Conservation (phyloP, 2,797 vertebrate species). For the Ciconia nigra region DNA sequence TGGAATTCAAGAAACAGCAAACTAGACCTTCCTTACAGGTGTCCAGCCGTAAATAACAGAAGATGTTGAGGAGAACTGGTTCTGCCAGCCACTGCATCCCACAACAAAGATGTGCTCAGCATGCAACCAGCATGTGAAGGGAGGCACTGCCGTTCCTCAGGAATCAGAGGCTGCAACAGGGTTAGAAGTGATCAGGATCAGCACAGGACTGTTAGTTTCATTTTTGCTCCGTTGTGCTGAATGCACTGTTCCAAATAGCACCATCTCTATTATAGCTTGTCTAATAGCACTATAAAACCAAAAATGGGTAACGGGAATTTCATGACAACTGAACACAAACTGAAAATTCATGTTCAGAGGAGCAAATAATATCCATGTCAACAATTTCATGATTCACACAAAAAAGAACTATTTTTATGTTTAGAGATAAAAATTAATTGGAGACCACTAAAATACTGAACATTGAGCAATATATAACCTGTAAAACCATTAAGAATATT, state of each 20-base stretch:
- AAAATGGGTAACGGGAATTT: constrained; percentile 6
- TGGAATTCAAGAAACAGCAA: background rate
- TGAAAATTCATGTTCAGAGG: constrained; percentile 2
- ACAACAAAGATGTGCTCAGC: background rate
- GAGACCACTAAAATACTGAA: background rate
- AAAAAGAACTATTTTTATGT: background rate
- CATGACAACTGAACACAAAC: background rate
- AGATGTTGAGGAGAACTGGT: background rate
- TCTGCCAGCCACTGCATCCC: background rate
- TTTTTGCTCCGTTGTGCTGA: background rate
- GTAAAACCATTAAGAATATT: background rate
- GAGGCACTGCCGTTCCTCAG: background rate
- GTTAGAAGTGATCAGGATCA: background rate
- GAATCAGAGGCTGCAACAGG: background rate
- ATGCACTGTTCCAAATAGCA: background rate
- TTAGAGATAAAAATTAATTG: background rate
- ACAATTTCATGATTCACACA: background rate
- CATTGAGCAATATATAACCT: background rate
- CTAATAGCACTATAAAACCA: background rate
- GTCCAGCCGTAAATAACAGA: background rate
- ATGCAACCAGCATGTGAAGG: background rate
- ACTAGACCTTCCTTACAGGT: background rate
- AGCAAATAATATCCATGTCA: background rate
- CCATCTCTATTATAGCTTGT: background rate
- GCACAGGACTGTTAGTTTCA: background rate